These are phyloP conservation scores for Drosophila mayri DNA, from an alignment of 1,140 invertebrate genomes.

Conservation along the genomic window DNA sequence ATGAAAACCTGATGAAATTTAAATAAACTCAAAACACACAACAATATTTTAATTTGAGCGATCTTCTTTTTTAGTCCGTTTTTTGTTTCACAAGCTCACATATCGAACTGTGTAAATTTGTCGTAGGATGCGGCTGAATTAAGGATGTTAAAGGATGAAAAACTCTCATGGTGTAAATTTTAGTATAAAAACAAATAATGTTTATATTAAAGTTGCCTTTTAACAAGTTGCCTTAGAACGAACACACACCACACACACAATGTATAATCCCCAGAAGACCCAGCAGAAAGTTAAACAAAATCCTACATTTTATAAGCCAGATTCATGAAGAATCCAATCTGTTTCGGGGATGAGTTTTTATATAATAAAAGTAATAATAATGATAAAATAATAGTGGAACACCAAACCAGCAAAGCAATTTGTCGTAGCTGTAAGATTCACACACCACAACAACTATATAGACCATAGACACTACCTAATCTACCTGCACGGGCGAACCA, in stretches of 20 bases:
- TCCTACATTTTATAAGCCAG: slow-evolving; percentile 40
- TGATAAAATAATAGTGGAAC: not conserved
- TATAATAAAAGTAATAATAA: slow-evolving; percentile 11
- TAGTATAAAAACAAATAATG: slow-evolving; percentile 55
- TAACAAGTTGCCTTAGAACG: slow-evolving; percentile 76
- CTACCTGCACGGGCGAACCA: slow-evolving; percentile 16
- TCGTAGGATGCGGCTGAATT: slow-evolving; percentile 5
- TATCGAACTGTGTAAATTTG: slow-evolving; percentile 44
- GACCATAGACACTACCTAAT: slow-evolving; percentile 28
- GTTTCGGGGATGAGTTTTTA: slow-evolving; percentile 42
- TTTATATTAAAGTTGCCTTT: slow-evolving; percentile 81
- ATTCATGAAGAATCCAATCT: slow-evolving; percentile 5
- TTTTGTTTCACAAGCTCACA: slow-evolving; percentile 14
- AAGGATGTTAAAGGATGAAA: slow-evolving; percentile 11
- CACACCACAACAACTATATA: slow-evolving; percentile 7
- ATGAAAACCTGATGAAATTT: slow-evolving; percentile 19
- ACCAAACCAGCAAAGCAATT: slow-evolving; percentile 41
- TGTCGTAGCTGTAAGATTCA: slow-evolving; percentile 44
- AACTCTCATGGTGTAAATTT: slow-evolving; percentile 47
- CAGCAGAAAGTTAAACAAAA: slow-evolving; percentile 38
- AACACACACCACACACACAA: slow-evolving; percentile 26
- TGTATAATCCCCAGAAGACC: slow-evolving; percentile 41
- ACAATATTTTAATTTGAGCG: not conserved
- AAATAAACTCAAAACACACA: slow-evolving; percentile 30
- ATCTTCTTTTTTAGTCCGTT: not conserved